Evolutionary conservation across 1,140 invertebrate species (phyloP).

Genomic region (Heliconius hermathena): DNA sequence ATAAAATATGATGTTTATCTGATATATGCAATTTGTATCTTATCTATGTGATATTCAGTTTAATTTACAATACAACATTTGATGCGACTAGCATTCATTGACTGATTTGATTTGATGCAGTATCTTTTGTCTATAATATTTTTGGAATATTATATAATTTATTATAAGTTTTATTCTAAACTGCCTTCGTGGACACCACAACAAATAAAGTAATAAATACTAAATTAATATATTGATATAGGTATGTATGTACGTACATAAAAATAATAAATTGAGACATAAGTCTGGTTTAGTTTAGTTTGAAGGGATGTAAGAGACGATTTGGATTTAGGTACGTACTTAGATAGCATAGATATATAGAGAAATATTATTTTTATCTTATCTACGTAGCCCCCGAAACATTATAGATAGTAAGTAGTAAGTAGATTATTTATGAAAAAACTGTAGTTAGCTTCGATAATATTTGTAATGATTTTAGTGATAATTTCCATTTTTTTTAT

Average conservation of each 20-base stretch:
- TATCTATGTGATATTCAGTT: not conserved
- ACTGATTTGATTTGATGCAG: not conserved
- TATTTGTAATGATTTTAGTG: too few relatives aligned
- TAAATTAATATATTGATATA: not conserved
- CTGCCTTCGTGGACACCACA: not conserved
- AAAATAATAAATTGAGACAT: not conserved
- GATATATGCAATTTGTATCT: conserved; percentile 5
- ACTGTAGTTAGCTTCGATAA: too few relatives aligned
- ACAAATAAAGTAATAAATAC: not conserved
- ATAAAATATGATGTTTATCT: not conserved
- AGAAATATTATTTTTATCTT: not conserved
- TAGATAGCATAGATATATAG: not conserved
- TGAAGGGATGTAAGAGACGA: conserved; percentile 3
- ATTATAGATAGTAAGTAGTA: not conserved
- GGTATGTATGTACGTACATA: not conserved
- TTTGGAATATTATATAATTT: not conserved
- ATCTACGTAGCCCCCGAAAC: not conserved
- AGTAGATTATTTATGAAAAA: too few relatives aligned
- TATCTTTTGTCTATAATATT: not conserved
- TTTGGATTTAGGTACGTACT: conserved; percentile 2
- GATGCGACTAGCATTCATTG: not conserved
- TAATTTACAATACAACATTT: not conserved
- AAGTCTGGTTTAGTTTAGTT: not conserved
- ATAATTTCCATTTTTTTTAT: too few relatives aligned
- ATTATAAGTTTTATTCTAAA: not conserved